Percentiles rank a stretch among this genome's conserved stretches.
These are phyloP conservation scores for Axinella damicornis DNA, from an alignment of 37 sponge, comb jelly and placozoan species.

Conservation along the genomic window DNA sequence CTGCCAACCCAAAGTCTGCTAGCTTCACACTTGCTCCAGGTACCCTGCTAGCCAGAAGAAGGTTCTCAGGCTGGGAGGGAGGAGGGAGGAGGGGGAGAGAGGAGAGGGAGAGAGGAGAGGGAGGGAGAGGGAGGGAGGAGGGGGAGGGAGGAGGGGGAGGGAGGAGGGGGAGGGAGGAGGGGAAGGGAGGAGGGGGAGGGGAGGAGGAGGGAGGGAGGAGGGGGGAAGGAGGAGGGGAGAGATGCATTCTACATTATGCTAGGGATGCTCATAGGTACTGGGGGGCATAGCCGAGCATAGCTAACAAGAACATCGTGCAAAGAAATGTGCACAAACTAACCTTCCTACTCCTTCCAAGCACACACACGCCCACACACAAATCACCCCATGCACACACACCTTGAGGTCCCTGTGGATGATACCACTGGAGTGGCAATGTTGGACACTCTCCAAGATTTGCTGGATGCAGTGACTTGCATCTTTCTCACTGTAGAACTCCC, in stretches of 20 bases:
- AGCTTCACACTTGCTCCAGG: slow-evolving; percentile 84
- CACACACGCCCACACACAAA: too few species aligned
- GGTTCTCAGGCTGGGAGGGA: slow-evolving; percentile 88
- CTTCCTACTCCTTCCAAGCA: too few species aligned
- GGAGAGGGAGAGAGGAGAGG: too few species aligned
- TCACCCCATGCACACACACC: slow-evolving; percentile 45
- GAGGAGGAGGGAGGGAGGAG: not conserved
- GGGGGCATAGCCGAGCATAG: too few species aligned
- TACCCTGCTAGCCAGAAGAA: slow-evolving; percentile 78
- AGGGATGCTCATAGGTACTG: too few species aligned
- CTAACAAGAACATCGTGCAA: not conserved
- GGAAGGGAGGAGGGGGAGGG: not conserved
- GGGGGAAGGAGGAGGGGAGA: not conserved
- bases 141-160: not conserved
- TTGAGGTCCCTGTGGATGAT: slow-evolving; percentile 95
- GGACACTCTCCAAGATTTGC: slow-evolving; percentile 85
- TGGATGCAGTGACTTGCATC: slow-evolving; percentile 93
- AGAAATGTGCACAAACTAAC: too few species aligned
- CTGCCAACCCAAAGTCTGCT: slow-evolving; percentile 96
- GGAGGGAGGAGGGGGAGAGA: not conserved
- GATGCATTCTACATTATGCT: not conserved
- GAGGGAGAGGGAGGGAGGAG: too few species aligned
- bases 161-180: not conserved
- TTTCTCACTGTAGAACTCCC: slow-evolving; percentile 95
- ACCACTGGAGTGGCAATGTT: slow-evolving; percentile 80